Evolutionary conservation across 2,797 vertebrate species (phyloP), one percentile per base, ranked within the genome.

Genomic region (Capromys pilorides): DNA sequence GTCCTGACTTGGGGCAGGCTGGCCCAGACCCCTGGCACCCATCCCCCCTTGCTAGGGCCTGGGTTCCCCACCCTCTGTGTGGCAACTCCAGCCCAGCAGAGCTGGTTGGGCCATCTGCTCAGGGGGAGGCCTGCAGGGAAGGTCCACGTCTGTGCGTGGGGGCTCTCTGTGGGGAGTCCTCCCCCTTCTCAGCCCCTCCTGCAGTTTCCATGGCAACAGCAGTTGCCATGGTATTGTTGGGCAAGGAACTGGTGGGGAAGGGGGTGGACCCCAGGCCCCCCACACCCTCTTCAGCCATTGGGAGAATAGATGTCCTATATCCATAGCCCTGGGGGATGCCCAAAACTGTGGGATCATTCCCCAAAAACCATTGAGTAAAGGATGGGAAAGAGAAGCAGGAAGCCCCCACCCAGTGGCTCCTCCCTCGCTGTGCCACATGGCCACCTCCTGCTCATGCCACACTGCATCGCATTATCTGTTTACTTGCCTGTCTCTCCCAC

Each of bases 201-300:
- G 36, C 41, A 24, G 98, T 98, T 98, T 94, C 98, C 96, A 97
- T 98, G 97, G 97, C 94, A 98, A 98, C 97, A 59, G 71, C 83
- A 88, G 97, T 98, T 98, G 95, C 97, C 90, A 95, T 97, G 92
- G 39, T 96, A 92, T 92, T 97, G 77, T 96, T 95, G 96, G 95
- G 96, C 94, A 93, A 94, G 64, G 83, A 95, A 88, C 86, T 93
- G 51, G 66, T 93, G 82, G 75, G 54, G 82, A 87, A 97, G n/a
- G 92, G 28, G 87, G 78, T 95, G 66, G 96, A 96, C 95, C 83
- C 14, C 41, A 59, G 75, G 79, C 61, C 82, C 82, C 59, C 69
- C 49, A 94, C 26, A 22, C 64, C 59, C 26, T 92, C 62, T 86
- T 36, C 51, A 89, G 49, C 86, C 84, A 84, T 80, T 80, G 31